Percentiles rank a stretch among this genome's conserved stretches.
Evolutionary conservation across 2,113 vertebrate genomes (phyloP).

Genomic region (Deroptyus accipitrinus): DNA sequence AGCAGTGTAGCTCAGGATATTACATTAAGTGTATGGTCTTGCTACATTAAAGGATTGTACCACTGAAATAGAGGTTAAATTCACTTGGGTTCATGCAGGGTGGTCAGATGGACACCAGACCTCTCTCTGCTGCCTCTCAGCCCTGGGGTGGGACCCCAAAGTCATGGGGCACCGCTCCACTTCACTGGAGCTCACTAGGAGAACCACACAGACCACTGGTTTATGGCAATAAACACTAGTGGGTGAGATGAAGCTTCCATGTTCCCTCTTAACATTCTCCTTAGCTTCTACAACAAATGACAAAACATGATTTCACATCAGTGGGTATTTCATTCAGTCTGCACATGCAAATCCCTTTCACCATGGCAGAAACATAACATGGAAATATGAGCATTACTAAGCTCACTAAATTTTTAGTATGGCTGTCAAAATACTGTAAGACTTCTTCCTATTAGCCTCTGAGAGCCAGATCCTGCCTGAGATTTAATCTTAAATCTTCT

Average conservation of each 20-base stretch:
- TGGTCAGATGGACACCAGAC: neutral
- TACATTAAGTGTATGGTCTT: neutral
- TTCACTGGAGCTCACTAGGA: neutral
- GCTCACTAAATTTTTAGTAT: neutral
- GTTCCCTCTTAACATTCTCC: neutral
- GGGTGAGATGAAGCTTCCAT: neutral
- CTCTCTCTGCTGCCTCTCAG: neutral
- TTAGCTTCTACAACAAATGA: neutral
- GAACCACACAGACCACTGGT: neutral
- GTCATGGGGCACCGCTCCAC: neutral
- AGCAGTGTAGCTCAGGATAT: neutral
- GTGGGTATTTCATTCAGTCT: neutral
- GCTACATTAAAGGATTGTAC: neutral
- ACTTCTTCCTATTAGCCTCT: neutral
- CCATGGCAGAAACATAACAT: neutral
- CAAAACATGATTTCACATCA: neutral
- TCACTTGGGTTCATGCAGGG: neutral
- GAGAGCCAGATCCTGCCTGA: neutral
- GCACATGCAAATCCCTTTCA: neutral
- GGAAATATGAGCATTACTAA: neutral
- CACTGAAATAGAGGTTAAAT: neutral
- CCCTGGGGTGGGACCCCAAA: neutral
- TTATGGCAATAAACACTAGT: neutral
- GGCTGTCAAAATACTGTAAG: neutral
- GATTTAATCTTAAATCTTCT: conserved; percentile 7